phyloP scores from a whole-genome alignment of 2,113 vertebrate genomes.

The Cochlearius cochlearius region DNA sequence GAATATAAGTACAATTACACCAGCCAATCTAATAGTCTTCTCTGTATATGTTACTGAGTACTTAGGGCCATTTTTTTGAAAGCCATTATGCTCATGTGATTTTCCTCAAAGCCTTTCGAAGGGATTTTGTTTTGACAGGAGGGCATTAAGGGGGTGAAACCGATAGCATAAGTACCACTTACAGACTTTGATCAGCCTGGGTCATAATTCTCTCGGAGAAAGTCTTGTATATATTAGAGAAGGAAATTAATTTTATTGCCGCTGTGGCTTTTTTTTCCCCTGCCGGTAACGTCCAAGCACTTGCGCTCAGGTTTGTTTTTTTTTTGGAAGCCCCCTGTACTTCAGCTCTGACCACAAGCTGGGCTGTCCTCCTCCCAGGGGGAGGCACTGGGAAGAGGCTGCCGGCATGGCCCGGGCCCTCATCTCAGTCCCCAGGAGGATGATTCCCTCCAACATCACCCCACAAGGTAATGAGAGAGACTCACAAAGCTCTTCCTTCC shows the following conservation, averaged over 20 bases:
- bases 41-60: conserved; percentile 84
- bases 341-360: not conserved
- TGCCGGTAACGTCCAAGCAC: conserved; percentile 56
- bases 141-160: conserved; percentile 86
- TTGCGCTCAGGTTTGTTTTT: not conserved
- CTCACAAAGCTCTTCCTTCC: not conserved
- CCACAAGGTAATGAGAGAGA: not conserved
- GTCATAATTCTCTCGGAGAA: conserved; percentile 80
- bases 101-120: conserved; percentile 82
- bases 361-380: not conserved
- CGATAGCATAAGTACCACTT: conserved; percentile 84
- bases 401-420: not conserved
- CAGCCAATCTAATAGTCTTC: conserved; percentile 78
- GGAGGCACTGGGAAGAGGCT: not conserved
- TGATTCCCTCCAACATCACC: not conserved
- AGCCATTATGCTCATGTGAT: conserved; percentile 80
- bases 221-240: conserved; percentile 85
- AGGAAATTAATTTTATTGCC: conserved; percentile 86
- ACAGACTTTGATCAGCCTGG: conserved; percentile 82
- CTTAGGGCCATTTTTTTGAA: conserved; percentile 73
- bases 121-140: conserved; percentile 86
- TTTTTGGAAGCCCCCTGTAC: not conserved
- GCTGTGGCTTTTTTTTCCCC: conserved; percentile 27
- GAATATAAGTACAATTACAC: conserved; percentile 78
- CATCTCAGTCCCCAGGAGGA: not conserved